These are phyloP conservation scores for Aegithalos caudatus DNA, from an alignment of 2,113 vertebrate genomes.

Conservation along the genomic window DNA sequence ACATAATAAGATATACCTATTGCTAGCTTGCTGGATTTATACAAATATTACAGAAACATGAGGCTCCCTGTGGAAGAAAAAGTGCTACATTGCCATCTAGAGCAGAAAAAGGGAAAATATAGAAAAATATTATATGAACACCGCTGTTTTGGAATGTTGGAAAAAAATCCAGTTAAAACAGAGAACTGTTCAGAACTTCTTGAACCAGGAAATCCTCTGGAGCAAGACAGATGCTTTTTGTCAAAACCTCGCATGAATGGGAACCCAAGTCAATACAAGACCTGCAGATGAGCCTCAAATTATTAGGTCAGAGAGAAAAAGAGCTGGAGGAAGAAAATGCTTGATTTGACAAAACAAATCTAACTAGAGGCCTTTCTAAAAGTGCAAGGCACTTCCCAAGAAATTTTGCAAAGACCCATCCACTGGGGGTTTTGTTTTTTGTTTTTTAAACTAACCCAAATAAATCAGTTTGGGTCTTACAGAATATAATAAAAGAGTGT, in stretches of 20 bases:
- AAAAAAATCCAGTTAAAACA: background rate
- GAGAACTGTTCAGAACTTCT: background rate
- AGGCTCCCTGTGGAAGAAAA: background rate
- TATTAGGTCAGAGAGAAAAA: background rate
- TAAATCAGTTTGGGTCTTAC: background rate
- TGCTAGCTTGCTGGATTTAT: background rate
- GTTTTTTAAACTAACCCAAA: background rate
- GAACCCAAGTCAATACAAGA: background rate
- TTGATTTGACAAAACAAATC: background rate
- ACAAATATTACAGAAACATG: slow-evolving; percentile 13
- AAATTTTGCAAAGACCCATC: background rate
- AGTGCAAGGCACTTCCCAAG: background rate
- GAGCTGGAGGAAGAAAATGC: background rate
- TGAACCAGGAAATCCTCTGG: background rate
- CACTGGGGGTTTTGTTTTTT: background rate
- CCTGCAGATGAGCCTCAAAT: background rate
- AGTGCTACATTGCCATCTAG: slow-evolving; percentile 58
- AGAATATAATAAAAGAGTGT: background rate
- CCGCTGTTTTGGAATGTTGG: background rate
- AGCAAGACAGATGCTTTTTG: background rate
- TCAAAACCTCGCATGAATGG: background rate
- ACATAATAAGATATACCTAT: background rate
- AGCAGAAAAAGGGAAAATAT: slow-evolving; percentile 37
- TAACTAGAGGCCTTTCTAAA: background rate
- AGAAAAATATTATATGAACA: background rate